Conservation (phyloP, 2,888 invertebrate genomes). For the Piscicola geometra region DNA sequence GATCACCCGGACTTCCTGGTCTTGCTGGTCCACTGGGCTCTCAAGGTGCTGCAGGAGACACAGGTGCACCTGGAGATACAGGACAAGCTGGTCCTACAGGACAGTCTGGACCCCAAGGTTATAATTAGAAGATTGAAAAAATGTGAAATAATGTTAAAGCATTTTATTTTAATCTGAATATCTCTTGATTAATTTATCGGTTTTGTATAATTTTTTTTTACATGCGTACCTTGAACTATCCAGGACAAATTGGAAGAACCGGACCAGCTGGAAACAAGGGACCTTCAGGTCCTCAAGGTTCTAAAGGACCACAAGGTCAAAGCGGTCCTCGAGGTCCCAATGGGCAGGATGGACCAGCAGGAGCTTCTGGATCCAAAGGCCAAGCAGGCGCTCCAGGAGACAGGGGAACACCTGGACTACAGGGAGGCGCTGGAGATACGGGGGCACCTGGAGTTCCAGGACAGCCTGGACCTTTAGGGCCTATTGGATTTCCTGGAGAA, state of each 20-base stretch:
- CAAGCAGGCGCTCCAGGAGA: constrained; percentile 30
- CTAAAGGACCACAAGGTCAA: constrained; percentile 54
- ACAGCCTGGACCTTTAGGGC: constrained; percentile 27
- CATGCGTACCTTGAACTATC: no score
- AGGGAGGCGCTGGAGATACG: constrained; percentile 49
- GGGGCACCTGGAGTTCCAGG: constrained; percentile 27
- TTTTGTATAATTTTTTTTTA: no score
- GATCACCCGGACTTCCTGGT: constrained; percentile 32
- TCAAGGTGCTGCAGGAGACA: constrained; percentile 25
- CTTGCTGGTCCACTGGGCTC: constrained; percentile 13
- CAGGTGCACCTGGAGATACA: constrained; percentile 4
- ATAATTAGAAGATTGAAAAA: constrained; percentile 16
- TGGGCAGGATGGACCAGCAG: constrained; percentile 30
- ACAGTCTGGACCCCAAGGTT: constrained; percentile 22
- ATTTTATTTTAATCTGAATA: no score
- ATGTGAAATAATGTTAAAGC: background rate
- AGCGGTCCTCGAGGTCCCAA: constrained; percentile 20
- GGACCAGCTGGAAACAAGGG: constrained; percentile 35
- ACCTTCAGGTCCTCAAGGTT: constrained; percentile 46
- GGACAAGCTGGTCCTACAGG: constrained; percentile 20
- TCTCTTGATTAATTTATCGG: no score
- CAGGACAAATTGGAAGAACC: constrained; percentile 25
- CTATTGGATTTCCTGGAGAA: constrained; percentile 30
- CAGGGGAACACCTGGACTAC: constrained; percentile 32
- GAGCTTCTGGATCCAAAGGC: constrained; percentile 32